Evolutionary conservation across 2,888 invertebrate genomes (phyloP), one percentile per base, ranked within the genome.

Genomic region (Rhopalosiphum nymphaeae): DNA sequence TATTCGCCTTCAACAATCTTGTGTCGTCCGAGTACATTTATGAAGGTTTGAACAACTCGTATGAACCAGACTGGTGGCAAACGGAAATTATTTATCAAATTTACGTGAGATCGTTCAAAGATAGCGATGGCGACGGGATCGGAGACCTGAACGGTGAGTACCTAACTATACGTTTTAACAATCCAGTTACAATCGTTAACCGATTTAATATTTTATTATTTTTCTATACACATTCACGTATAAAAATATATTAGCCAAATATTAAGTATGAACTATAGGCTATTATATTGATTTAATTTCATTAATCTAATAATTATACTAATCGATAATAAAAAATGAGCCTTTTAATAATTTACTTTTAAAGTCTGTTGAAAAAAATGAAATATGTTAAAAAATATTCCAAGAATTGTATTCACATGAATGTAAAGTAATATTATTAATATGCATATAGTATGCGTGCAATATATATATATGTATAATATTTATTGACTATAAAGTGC

Each of bases 91-190:
- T 98, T 92, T 99, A 99, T 96, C 98, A 99, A 96, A 97, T 98
- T 94, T 98, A 98, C 96, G 98, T 98, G 0, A 96, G 98, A 94
- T 98, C 98, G 0, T 99, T 98, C 96, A 97, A 97, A 95, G 99
- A 99, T 96, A 97, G 97, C 42, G 96, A 98, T 96, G 97, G 97
- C 0, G 98, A 98, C 96, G 99, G 98, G 29, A 96, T 97, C 42
- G 99, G 99, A 0, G 99, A 99, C 96, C 96, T 99, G n/a, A 96
- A 97, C 96, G 98, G 98, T 97, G 96, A 95, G 95, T 92, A 21
- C 26, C 13, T 92, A 21, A 42, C 13, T n/a, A 67, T n/a, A 29
- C 29, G 11, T 61, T 29, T 61, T 11, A n/a, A n/a, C 25, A 57
- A 57, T 29, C 11, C 61, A 61, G 57, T 26, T 29, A 10, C 26